A percentile compares a stretch with the other conserved stretches of the same genome.
These are phyloP conservation scores for Parotocinclus haroldoi DNA, from an alignment of 2,797 vertebrate genomes.

Conservation along the genomic window DNA sequence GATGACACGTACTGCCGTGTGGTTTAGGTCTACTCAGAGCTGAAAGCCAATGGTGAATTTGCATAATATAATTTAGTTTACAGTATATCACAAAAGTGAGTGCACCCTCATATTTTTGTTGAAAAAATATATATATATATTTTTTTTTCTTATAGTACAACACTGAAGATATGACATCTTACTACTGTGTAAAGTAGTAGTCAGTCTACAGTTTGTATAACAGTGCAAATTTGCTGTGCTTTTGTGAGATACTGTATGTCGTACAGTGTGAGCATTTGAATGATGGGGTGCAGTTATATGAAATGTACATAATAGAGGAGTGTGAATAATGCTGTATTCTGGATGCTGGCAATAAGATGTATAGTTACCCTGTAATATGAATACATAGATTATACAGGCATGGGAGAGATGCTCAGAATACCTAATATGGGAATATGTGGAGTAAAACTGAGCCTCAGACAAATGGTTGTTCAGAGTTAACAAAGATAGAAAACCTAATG, in stretches of 20 bases:
- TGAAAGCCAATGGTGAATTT: constrained; percentile 28
- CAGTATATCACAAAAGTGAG: too few relatives aligned
- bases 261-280: constrained; percentile 17
- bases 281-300: neutral
- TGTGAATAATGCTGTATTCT: neutral
- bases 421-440: constrained; percentile 10
- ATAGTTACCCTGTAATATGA: neutral
- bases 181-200: too few relatives aligned
- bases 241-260: too few relatives aligned
- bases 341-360: too few relatives aligned
- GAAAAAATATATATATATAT: too few relatives aligned
- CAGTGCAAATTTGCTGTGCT: too few relatives aligned
- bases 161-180: too few relatives aligned
- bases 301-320: neutral
- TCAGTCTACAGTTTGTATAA: too few relatives aligned
- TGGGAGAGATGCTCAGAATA: neutral
- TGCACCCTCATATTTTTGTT: too few relatives aligned
- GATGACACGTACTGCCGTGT: constrained; percentile 29
- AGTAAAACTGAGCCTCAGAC: neutral
- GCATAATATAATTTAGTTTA: constrained; percentile 40
- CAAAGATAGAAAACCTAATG: constrained; percentile 2
- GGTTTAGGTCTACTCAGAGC: constrained; percentile 13
- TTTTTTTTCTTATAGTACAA: too few relatives aligned
- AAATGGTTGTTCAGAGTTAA: constrained; percentile 6
- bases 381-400: constrained; percentile 1